Evolutionary conservation across 92 coral and sea anemone genomes (phyloP).

Genomic region (Isaurus tuberculatus): DNA sequence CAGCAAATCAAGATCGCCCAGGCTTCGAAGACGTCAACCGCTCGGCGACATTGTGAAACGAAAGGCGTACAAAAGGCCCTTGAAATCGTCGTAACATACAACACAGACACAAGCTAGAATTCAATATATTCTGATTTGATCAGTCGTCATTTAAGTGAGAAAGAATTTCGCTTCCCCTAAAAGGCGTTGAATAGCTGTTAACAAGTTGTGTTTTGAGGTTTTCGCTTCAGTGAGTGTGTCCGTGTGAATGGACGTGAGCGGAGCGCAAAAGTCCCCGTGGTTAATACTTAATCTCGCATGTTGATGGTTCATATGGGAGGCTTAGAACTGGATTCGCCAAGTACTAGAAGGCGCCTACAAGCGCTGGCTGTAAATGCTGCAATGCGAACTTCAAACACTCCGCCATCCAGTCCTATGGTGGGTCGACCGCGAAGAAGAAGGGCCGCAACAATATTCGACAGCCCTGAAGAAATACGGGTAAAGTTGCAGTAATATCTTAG

Average conservation of each 20-base stretch:
- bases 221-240: conserved; percentile 30
- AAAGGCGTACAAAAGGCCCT: conserved; percentile 17
- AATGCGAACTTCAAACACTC: conserved; percentile 27
- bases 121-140: neutral
- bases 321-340: conserved; percentile 41
- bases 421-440: conserved; percentile 43
- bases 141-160: neutral
- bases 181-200: conserved; percentile 39
- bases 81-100: neutral
- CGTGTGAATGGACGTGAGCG: conserved; percentile 13
- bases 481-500: conserved; percentile 11
- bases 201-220: conserved; percentile 37
- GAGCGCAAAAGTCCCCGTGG: conserved; percentile 23
- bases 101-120: neutral
- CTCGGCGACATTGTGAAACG: conserved; percentile 32
- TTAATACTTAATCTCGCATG: conserved; percentile 14
- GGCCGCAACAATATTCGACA: conserved; percentile 46
- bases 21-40: conserved; percentile 39
- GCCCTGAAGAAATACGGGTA: conserved; percentile 56
- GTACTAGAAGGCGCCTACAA: conserved; percentile 42
- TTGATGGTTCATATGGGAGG: conserved; percentile 52
- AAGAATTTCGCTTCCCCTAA: conserved; percentile 14
- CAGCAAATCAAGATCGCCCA: conserved; percentile 47
- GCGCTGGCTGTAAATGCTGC: conserved; percentile 25
- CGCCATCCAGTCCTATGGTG: conserved; percentile 43